Base-by-base conservation (phyloP, 1,140 invertebrate genomes). In the Apolygus lucorum region DNA sequence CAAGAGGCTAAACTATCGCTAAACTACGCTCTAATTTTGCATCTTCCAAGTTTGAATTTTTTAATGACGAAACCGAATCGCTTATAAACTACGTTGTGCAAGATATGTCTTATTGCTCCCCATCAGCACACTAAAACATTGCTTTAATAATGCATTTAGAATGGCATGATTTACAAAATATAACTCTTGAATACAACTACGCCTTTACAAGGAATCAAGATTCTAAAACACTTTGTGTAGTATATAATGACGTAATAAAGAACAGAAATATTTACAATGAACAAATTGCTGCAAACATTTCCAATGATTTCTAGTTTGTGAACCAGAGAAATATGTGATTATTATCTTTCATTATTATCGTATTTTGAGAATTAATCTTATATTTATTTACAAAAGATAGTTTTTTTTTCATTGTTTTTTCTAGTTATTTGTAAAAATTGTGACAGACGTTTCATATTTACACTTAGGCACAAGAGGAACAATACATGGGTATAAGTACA, bases 71-170 rank as follows among this genome's bases (percentile, higher is more conserved):
- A 22, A 52, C 22, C 54, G 54, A 52, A n/a, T n/a, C n/a, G 67
- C 67, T 68, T 68, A 68, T 22, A 11, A 26, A 25, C 67, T 68
- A 68, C 67, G 42, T 68, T 68, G 67, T 68, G 67, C 67, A 68
- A 68, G 67, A 68, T 68, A 68, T 68, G 67, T 68, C 21, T 68
- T 68, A 68, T 68, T 68, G 67, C 67, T 68, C 67, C 67, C 67
- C n/a, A 68, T 52, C 67, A 68, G 67, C 67, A 52, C 49, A 52
- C 28, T 34, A 25, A 27, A 64, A 27, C n/a, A 64, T 2, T n/a
- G 28, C 25, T 49, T 52, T 14, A 68, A 24, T 24, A 52, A 21
- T 68, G 67, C 49, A 52, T 52, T 22, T 17, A 26, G 25, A 68
- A 52, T 22, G 67, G 22, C 26, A 49, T 21, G n/a, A 26, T 1